Conservation (phyloP, 2,113 vertebrate species). For the Sapajus apella region DNA sequence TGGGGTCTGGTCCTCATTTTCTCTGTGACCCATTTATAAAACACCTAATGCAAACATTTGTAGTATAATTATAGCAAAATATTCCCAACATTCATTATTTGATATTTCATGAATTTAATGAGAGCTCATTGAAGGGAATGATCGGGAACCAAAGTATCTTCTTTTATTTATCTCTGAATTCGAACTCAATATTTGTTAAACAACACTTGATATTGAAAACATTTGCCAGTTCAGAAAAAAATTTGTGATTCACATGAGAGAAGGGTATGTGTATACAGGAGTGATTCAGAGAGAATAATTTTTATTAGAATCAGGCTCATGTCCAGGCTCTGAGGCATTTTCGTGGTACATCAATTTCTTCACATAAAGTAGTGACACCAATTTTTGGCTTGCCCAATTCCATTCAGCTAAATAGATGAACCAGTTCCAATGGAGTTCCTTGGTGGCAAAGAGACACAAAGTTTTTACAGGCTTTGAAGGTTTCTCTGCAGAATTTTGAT, state of each 20-base stretch:
- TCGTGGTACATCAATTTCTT: neutral
- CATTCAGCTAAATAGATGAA: neutral
- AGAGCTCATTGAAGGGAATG: neutral
- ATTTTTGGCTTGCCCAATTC: neutral
- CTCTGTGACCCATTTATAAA: constrained; percentile 24
- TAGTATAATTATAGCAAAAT: neutral
- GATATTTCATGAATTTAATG: neutral
- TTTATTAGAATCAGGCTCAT: neutral
- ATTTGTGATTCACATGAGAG: neutral
- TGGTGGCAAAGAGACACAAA: neutral
- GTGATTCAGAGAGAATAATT: neutral
- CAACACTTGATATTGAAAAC: neutral
- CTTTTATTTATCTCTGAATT: neutral
- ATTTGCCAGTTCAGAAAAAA: neutral
- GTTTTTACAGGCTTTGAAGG: neutral
- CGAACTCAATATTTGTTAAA: constrained; percentile 15
- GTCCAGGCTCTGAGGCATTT: neutral
- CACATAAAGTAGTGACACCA: neutral
- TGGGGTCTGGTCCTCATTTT: neutral
- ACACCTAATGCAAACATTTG: neutral
- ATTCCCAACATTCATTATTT: neutral
- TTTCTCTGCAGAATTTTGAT: neutral
- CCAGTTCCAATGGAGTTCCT: neutral
- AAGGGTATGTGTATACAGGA: neutral
- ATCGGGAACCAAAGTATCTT: neutral